These are phyloP conservation scores for Onychomys leucogaster DNA, from an alignment of 2,797 vertebrate genomes.

Conservation along the genomic window DNA sequence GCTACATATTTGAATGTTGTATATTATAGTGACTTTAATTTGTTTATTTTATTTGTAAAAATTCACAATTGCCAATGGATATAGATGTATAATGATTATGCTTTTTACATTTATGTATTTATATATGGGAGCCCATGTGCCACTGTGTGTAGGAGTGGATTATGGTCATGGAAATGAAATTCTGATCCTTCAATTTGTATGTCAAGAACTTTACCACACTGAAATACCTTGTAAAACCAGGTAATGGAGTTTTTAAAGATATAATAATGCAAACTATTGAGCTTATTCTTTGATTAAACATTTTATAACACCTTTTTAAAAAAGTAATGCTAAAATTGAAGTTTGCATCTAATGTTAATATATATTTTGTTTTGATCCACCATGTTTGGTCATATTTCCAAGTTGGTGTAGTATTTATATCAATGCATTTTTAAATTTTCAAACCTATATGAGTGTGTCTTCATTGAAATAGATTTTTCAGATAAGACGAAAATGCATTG, in stretches of 20 bases:
- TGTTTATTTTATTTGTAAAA: slow-evolving; percentile 77
- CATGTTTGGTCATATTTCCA: slow-evolving; percentile 19
- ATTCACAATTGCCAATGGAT: slow-evolving; percentile 67
- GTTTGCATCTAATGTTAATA: slow-evolving; percentile 57
- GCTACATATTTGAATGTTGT: neutral
- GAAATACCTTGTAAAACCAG: neutral
- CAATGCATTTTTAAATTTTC: neutral
- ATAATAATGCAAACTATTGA: slow-evolving; percentile 64
- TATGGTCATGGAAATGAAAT: neutral
- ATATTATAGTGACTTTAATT: slow-evolving; percentile 59
- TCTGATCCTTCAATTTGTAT: neutral
- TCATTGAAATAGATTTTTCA: neutral
- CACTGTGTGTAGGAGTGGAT: neutral
- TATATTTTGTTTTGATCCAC: slow-evolving; percentile 50
- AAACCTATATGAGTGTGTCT: neutral
- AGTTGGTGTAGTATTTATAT: neutral
- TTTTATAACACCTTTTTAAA: slow-evolving; percentile 72
- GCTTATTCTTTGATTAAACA: slow-evolving; percentile 65
- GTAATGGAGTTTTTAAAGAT: slow-evolving; percentile 72
- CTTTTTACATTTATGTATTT: neutral
- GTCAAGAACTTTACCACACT: neutral
- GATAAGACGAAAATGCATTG: neutral
- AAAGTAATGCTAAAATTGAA: slow-evolving; percentile 65
- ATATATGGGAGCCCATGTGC: too few species aligned
- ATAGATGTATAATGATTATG: slow-evolving; percentile 53